Conservation (phyloP, 2,113 vertebrate genomes). For the Uria aalge region DNA sequence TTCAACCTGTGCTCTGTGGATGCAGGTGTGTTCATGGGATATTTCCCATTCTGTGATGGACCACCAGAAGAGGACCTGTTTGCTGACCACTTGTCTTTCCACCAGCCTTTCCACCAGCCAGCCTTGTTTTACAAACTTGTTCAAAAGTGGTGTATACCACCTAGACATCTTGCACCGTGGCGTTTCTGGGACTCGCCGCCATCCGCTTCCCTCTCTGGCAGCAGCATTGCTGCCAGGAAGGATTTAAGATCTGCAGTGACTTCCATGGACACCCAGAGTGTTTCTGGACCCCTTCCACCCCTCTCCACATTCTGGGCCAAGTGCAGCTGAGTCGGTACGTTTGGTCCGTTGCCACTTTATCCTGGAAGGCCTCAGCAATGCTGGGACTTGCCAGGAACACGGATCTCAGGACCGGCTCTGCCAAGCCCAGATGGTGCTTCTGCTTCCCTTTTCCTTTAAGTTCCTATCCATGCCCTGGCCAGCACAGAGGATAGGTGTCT, state of each 20-base stretch:
- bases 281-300: conserved; percentile 5
- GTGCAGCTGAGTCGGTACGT: neutral
- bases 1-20: neutral
- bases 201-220: neutral
- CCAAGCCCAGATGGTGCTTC: conserved; percentile 42
- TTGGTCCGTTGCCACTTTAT: neutral
- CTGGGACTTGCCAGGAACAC: conserved; percentile 25
- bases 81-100: neutral
- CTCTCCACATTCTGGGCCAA: neutral
- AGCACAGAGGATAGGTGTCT: neutral
- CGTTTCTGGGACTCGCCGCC: neutral
- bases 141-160: fast-evolving
- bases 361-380: neutral
- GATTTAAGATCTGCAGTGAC: neutral
- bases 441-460: neutral
- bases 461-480: neutral
- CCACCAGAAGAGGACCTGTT: neutral
- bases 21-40: neutral
- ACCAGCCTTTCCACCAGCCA: neutral
- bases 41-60: neutral
- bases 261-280: neutral
- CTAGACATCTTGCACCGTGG: fast-evolving
- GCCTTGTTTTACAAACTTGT: neutral
- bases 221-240: neutral
- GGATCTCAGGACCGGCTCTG: neutral